Conservation (phyloP, 2,888 invertebrate species). For the Brachynemurus nebulosus region DNA sequence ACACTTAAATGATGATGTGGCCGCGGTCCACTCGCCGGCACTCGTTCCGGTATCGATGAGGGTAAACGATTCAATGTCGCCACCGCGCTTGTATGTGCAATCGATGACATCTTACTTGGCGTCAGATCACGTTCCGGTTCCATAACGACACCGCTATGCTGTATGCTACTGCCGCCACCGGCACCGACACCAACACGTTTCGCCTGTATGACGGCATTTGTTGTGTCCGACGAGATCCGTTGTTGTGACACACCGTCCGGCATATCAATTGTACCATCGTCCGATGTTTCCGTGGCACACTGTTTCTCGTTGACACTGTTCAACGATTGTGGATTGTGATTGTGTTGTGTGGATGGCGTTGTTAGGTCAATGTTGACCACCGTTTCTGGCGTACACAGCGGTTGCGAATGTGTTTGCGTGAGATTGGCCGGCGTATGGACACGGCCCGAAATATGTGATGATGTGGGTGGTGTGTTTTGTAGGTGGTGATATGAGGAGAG, state of each 20-base stretch:
- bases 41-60: conserved; percentile 13
- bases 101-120: conserved; percentile 32
- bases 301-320: neutral
- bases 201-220: neutral
- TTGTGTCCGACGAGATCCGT: neutral
- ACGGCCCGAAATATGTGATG: conserved; percentile 12
- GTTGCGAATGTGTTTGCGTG: conserved; percentile 18
- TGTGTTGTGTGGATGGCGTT: conserved; percentile 12
- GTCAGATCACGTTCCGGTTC: conserved; percentile 39
- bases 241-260: neutral
- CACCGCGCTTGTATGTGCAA: conserved; percentile 26
- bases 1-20: conserved; percentile 48
- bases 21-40: conserved; percentile 24
- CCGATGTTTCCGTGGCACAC: neutral
- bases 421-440: conserved; percentile 28
- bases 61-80: conserved; percentile 8
- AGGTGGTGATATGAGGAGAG: conserved; percentile 6
- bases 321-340: conserved; percentile 8
- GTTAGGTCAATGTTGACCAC: conserved; percentile 15
- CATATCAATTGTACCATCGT: neutral
- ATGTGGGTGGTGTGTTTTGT: conserved; percentile 13
- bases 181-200: neutral
- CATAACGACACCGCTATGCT: conserved; percentile 26
- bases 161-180: neutral
- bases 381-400: conserved; percentile 13